These are phyloP conservation scores for Dinocampus coccinellae DNA, from an alignment of 2,888 invertebrate species.

Conservation along the genomic window DNA sequence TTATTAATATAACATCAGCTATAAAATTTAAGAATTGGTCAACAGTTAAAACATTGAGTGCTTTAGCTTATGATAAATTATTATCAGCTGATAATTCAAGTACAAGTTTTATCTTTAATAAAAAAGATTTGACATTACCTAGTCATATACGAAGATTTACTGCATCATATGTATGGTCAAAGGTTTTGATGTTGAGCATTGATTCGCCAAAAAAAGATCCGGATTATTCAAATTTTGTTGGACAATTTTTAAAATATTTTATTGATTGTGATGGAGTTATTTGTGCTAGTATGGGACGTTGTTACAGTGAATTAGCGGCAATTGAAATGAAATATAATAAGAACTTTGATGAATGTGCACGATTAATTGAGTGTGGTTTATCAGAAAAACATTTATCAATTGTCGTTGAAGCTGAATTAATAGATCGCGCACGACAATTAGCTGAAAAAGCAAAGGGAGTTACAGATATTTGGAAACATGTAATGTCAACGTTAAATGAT, in stretches of 20 bases:
- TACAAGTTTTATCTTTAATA: background rate
- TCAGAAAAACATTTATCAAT: background rate
- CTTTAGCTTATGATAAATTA: slow-evolving; percentile 50
- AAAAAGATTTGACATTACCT: slow-evolving; percentile 49
- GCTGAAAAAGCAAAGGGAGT: slow-evolving; percentile 51
- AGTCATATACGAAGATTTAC: slow-evolving; percentile 55
- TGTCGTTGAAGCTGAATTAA: slow-evolving; percentile 41
- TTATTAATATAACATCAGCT: slow-evolving; percentile 40
- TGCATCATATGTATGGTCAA: slow-evolving; percentile 57
- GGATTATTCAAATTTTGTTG: background rate
- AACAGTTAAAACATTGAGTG: slow-evolving; percentile 48
- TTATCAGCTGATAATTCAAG: slow-evolving; percentile 27
- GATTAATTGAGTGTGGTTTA: background rate
- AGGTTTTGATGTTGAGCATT: slow-evolving; percentile 59
- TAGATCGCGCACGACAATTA: slow-evolving; percentile 54
- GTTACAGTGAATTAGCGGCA: background rate
- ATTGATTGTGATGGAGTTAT: background rate
- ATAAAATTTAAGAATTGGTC: slow-evolving; percentile 57
- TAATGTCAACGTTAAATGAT: slow-evolving; percentile 28
- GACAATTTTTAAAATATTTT: background rate
- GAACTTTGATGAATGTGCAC: background rate
- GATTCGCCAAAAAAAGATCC: slow-evolving; percentile 58
- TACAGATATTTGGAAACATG: slow-evolving; percentile 40
- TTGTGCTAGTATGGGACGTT: background rate
- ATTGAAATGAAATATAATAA: background rate